Evolutionary conservation across 2,888 invertebrate genomes (phyloP), one percentile per base, ranked within the genome.

Genomic region (Scotopteryx bipunctaria): DNA sequence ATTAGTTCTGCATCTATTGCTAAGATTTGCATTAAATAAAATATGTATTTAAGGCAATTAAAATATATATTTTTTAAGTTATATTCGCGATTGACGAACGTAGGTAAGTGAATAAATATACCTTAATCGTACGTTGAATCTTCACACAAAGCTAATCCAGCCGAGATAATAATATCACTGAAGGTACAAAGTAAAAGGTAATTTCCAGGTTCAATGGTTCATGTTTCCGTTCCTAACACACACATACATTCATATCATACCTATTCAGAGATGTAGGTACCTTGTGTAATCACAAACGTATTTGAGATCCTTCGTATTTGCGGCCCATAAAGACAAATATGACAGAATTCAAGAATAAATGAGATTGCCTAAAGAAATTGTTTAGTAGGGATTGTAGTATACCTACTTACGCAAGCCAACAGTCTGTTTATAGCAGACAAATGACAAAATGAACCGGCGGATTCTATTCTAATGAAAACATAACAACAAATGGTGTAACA

Each of bases 191-290:
- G 27, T 54, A 42, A 47, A 52, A 54, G 44, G 43, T 50, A 55
- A 55, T 59, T 55, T 42, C 50, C 40, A 42, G 13, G 45, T 54
- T 53, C 51, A 56, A 37, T 38, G 49, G 54, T 40, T 54, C 55
- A 31, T 48, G 42, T 49, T 54, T 62, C 62, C 61, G 47, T 25
- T 46, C 31, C 27, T 19, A 40, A 33, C 49, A 53, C 38, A 41
- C 54, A 36, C 50, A 42, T 41, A 57, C n/a, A n/a, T n/a, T n/a
- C n/a, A n/a, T n/a, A n/a, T n/a, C n/a, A n/a, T n/a, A n/a, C n/a
- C n/a, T n/a, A n/a, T n/a, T n/a, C n/a, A n/a, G n/a, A n/a, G n/a
- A n/a, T 52, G 32, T 48, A 48, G 32, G 48, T 44, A 21, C 31
- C 41, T 47, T 46, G 35, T 33, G 41, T 48, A 36, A 37, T 36